Conservation (phyloP, 2,888 invertebrate species). For the Lycia hirtaria region DNA sequence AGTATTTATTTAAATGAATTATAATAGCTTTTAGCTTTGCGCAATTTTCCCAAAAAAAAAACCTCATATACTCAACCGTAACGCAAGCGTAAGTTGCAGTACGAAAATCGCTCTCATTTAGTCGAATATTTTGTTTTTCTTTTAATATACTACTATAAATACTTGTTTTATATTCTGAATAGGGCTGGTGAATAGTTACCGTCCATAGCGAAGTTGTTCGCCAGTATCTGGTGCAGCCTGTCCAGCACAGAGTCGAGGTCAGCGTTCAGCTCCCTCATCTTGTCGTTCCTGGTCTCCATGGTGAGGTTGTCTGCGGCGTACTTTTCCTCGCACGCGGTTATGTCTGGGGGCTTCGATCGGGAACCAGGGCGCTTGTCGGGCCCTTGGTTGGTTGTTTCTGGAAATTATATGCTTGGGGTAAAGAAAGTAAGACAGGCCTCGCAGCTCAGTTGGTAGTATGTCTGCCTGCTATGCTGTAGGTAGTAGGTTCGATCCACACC, state of each 20-base stretch:
- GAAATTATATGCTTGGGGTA: not conserved
- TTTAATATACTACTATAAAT: too few relatives aligned
- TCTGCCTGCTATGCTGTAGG: too few relatives aligned
- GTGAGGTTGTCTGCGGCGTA: slow-evolving; percentile 71
- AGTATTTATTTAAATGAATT: too few relatives aligned
- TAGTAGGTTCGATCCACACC: too few relatives aligned
- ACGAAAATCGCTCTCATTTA: too few relatives aligned
- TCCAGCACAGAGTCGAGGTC: slow-evolving; percentile 89
- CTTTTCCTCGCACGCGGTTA: slow-evolving; percentile 63
- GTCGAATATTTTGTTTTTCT: too few relatives aligned
- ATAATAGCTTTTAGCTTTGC: too few relatives aligned
- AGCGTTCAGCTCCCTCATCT: slow-evolving; percentile 85
- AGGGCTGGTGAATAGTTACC: slow-evolving; percentile 66
- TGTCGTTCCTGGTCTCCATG: slow-evolving; percentile 70
- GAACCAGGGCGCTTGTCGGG: slow-evolving; percentile 40
- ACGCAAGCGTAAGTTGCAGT: too few relatives aligned
- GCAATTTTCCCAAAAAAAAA: too few relatives aligned
- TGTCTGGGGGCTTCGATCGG: slow-evolving; percentile 47
- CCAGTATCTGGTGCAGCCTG: slow-evolving; percentile 89
- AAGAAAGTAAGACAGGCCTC: not conserved
- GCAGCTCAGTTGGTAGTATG: too few relatives aligned
- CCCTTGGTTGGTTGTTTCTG: slow-evolving; percentile 52
- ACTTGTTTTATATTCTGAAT: too few relatives aligned
- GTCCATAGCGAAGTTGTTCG: slow-evolving; percentile 88
- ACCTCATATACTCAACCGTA: too few relatives aligned